Conservation (phyloP, 2,113 vertebrate genomes). For the Aythya baeri region DNA sequence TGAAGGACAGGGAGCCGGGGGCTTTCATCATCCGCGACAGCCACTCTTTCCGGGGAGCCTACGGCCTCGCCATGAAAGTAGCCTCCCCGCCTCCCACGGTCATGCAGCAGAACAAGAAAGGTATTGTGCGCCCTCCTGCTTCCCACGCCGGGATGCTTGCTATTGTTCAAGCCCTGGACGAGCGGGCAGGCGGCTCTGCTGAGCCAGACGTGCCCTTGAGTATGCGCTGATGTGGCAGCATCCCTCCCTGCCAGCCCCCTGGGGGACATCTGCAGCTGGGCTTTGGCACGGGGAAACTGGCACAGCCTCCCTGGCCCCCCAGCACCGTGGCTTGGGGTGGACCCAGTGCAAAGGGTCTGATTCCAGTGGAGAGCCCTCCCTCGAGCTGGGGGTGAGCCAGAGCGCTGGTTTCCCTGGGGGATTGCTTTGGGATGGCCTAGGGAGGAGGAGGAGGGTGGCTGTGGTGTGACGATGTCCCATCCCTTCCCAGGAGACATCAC, state of each 20-base stretch:
- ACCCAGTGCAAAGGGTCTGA: background rate
- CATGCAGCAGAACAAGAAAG: constrained; percentile 92
- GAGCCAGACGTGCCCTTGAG: background rate
- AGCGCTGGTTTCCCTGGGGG: background rate
- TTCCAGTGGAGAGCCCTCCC: background rate
- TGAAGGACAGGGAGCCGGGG: constrained; percentile 92
- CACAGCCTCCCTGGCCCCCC: background rate
- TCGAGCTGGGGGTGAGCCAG: background rate
- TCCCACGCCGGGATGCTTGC: constrained; percentile 30
- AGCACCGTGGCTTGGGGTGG: background rate
- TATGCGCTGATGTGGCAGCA: constrained; percentile 45
- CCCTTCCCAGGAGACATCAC: constrained; percentile 83
- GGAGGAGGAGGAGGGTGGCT: background rate
- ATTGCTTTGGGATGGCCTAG: background rate
- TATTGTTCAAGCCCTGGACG: rapidly evolving
- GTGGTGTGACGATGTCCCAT: background rate
- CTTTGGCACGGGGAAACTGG: background rate
- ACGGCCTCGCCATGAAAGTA: constrained; percentile 96
- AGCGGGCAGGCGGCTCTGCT: background rate
- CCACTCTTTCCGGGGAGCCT: constrained; percentile 96
- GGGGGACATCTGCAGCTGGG: background rate
- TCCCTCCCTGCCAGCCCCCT: background rate
- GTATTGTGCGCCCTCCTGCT: constrained; percentile 71
- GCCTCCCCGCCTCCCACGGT: constrained; percentile 90
- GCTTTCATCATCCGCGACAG: constrained; percentile 98